Evolutionary conservation across 2,113 vertebrate genomes (phyloP).

Genomic region (Numenius arquata): DNA sequence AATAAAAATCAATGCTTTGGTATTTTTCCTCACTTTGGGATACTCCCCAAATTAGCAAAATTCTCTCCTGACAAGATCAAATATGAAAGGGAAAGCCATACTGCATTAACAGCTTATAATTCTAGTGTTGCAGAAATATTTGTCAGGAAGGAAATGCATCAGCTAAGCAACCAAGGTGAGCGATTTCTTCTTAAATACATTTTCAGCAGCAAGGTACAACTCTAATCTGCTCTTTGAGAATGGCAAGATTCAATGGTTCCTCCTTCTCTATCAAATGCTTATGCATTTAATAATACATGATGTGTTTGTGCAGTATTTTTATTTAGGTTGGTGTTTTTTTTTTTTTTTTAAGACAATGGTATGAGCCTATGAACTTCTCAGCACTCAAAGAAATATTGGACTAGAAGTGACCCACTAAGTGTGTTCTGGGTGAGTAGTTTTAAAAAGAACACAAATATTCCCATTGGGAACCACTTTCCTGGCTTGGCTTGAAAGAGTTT

Average conservation of each 20-base stretch:
- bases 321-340: background rate
- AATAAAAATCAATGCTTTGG: background rate
- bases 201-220: background rate
- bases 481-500: background rate
- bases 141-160: background rate
- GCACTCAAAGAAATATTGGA: background rate
- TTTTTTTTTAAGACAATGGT: background rate
- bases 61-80: background rate
- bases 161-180: background rate
- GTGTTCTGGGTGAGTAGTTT: constrained; percentile 4
- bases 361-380: background rate
- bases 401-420: background rate
- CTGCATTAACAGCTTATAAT: background rate
- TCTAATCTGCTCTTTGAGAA: background rate
- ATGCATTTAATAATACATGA: background rate
- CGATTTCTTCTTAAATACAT: background rate
- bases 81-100: background rate
- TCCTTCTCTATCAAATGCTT: background rate
- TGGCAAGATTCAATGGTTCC: background rate
- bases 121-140: background rate
- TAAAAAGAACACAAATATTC: constrained; percentile 15
- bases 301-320: background rate
- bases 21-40: background rate
- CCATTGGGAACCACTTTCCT: background rate
- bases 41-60: background rate